A percentile compares a stretch with the other conserved stretches of the same genome.
Conservation (phyloP, 2,888 invertebrate species). For the Plusia festucae region DNA sequence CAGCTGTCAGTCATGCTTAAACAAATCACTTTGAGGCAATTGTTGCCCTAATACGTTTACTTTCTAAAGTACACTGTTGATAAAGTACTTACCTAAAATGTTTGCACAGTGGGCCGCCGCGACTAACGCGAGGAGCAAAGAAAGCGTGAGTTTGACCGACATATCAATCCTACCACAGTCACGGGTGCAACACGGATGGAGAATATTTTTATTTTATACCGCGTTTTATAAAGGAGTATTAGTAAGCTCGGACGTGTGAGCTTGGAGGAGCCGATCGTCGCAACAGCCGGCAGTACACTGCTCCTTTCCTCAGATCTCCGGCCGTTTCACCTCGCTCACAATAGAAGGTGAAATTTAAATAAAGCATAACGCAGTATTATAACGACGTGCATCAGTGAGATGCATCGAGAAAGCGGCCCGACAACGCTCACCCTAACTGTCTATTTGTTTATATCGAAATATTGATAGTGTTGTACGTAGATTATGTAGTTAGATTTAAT, state of each 20-base stretch:
- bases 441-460: conserved; percentile 54
- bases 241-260: conserved; percentile 54
- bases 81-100: conserved; percentile 84
- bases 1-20: conserved; percentile 49
- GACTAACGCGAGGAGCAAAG: conserved; percentile 72
- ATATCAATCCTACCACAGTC: conserved; percentile 70
- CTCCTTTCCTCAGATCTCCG: conserved; percentile 83
- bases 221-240: conserved; percentile 69
- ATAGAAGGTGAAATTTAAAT: conserved; percentile 89
- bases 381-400: conserved; percentile 83
- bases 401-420: conserved; percentile 82
- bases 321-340: conserved; percentile 86
- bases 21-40: conserved; percentile 50
- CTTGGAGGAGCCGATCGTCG: conserved; percentile 79
- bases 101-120: conserved; percentile 76
- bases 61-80: conserved; percentile 48
- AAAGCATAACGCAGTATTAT: conserved; percentile 84
- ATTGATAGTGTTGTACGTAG: conserved; percentile 17
- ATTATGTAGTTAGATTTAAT: conserved; percentile 23
- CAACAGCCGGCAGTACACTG: conserved; percentile 80
- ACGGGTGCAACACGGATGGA: conserved; percentile 47
- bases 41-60: conserved; percentile 45
- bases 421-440: conserved; percentile 37
- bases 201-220: conserved; percentile 66
- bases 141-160: conserved; percentile 80